Base-by-base conservation (phyloP, 2,888 invertebrate genomes). In the Pelosia muscerda region DNA sequence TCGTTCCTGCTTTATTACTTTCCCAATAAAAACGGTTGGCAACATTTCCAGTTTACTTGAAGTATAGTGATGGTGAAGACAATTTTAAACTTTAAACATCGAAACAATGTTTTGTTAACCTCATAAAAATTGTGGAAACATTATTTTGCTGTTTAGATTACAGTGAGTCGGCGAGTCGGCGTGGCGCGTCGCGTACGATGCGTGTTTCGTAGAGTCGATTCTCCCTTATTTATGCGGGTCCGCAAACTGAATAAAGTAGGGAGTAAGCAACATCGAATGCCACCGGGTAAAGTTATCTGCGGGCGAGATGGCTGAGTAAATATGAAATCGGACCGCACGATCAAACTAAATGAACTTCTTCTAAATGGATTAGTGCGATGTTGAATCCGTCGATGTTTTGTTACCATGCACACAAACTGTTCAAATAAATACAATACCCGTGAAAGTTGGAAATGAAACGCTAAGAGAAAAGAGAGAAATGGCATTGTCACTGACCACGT, bases 401-500 rank as follows among this genome's bases (percentile, higher is more conserved):
- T 80, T 76, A 73, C 65, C 71, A 77, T 79, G 81, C 75, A 83
- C 75, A 76, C 76, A 76, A 83, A 76, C 78, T 79, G 80, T 79
- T 75, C 84, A 88, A 90, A 91, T 84, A 85, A 80, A 83, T 78
- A 91, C 87, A 89, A 88, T 90, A 85, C 85, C 80, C 84, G 81
- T 84, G 83, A 82, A 90, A 89, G 88, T 91, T 89, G 84, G 86
- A 87, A 90, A 92, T 88, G 89, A 91, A 92, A 91, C 87, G 88
- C 88, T 92, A 91, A 92, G 89, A 92, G 91, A 92, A 92, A 90
- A 89, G 89, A 90, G 87, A 90, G 88, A 89, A 91, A 91, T 89
- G 87, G 89, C 91, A 90, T 92, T 92, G 93, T 94, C 92, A 92
- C 89, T 93, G 93, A 92, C 92, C 92, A 93, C 92, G 90, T 93